Evolutionary conservation across 1,140 invertebrate species (phyloP), one percentile per base, ranked within the genome.

Genomic region (Muscidifurax raptorellus): DNA sequence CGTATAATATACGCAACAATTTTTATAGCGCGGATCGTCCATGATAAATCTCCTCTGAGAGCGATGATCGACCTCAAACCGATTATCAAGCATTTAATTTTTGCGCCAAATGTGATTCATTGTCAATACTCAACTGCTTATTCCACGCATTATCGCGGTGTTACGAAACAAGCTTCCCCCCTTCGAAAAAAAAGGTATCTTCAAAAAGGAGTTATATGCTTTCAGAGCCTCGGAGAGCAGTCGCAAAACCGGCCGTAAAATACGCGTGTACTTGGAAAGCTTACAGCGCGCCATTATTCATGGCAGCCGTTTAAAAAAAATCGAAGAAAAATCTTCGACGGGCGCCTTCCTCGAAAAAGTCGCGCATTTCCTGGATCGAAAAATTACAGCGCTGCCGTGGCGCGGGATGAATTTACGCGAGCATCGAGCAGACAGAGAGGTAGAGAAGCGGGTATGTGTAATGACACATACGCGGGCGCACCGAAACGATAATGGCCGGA

Each of bases 401-500:
- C 66, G 6, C 27, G 12, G 27, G 67, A 71, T 71, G 67, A 59
- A 59, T 59, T 59, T 59, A 59, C 52, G 52, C 12, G 67, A 69
- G 67, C 12, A 15, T 12, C 25, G 27, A 28, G 59, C 3, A 15
- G 67, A 69, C n/a, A n/a, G n/a, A n/a, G n/a, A n/a, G n/a, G n/a
- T n/a, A n/a, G 27, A 27, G 67, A 69, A 69, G 72, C 28, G 72
- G 30, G 72, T 74, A 74, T 74, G 32, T 30, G 32, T 74, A 40
- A 69, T 69, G 67, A 69, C 72, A 74, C 72, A 36, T 40, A 74
- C 36, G 72, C 32, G 36, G 28, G 36, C 32, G 22, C 32, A 74
- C 27, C 67, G 30, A 71, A 32, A 59, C 47, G 75, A 77, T 77
- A 77, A 76, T 47, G 74, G 74, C 71, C n/a, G 74, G 27, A 76